Percentiles rank a stretch among this genome's conserved stretches.
phyloP scores from a whole-genome alignment of 2,888 invertebrate genomes.

The Drosophila anomalata region DNA sequence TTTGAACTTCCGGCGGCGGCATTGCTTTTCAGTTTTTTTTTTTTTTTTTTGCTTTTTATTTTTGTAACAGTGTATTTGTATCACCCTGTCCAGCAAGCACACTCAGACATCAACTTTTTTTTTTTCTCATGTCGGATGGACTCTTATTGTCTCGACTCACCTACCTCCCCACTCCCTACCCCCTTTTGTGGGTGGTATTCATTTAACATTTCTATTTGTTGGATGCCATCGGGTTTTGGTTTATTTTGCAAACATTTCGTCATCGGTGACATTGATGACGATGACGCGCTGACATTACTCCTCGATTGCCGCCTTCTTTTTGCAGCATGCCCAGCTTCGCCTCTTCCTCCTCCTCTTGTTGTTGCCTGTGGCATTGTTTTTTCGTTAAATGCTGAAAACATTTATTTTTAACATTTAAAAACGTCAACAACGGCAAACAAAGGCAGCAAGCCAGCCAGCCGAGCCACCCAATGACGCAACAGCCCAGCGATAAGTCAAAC shows the following conservation, averaged over 20 bases:
- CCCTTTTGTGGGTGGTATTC: conserved; percentile 28
- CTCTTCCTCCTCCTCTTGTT: too few species aligned
- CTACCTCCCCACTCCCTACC: neutral
- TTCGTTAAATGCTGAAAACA: conserved; percentile 23
- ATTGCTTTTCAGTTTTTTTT: conserved; percentile 15
- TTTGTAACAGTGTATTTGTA: conserved; percentile 29
- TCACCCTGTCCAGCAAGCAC: conserved; percentile 41
- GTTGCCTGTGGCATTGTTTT: conserved; percentile 20
- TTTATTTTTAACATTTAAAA: conserved; percentile 47
- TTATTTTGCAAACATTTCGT: conserved; percentile 73
- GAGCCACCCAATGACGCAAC: conserved; percentile 17
- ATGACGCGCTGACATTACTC: conserved; percentile 8
- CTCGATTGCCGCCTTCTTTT: conserved; percentile 8
- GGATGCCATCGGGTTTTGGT: conserved; percentile 52
- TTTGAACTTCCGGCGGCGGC: conserved; percentile 74
- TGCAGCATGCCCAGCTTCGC: conserved; percentile 1
- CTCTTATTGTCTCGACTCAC: conserved; percentile 52
- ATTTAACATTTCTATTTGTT: conserved; percentile 76
- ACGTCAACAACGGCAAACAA: conserved; percentile 18
- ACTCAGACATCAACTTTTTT: conserved; percentile 66
- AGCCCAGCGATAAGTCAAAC: conserved; percentile 9
- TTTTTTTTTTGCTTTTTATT: neutral
- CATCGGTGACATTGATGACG: conserved; percentile 71
- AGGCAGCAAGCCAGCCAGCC: neutral
- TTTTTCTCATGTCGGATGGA: conserved; percentile 60